phyloP scores from a whole-genome alignment of 1,140 invertebrate genomes.

The Ostrea denselamellosa region DNA sequence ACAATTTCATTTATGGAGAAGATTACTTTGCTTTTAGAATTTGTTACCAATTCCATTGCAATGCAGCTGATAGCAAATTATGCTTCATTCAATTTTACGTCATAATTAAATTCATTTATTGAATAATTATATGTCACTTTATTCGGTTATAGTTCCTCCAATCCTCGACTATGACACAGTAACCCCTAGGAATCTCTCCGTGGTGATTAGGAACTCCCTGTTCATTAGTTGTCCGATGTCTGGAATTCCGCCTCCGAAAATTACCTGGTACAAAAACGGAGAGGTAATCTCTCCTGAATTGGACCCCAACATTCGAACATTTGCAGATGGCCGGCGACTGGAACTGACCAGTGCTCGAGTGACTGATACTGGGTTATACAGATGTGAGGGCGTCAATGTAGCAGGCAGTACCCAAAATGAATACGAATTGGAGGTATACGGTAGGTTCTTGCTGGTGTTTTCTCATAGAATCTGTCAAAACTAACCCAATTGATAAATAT shows the following conservation, averaged over 20 bases:
- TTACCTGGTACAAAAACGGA: conserved; percentile 76
- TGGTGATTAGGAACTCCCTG: conserved; percentile 68
- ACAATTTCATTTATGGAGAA: neutral
- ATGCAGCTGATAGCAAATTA: neutral
- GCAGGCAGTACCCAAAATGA: conserved; percentile 69
- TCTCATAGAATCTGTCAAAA: too few relatives aligned
- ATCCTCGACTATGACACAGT: conserved; percentile 58
- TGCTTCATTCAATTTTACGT: too few relatives aligned
- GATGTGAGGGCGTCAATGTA: conserved; percentile 80
- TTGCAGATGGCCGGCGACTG: conserved; percentile 69
- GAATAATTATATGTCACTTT: too few relatives aligned
- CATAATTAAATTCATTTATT: too few relatives aligned
- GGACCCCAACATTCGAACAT: conserved; percentile 63
- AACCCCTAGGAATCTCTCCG: conserved; percentile 65
- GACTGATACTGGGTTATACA: conserved; percentile 78
- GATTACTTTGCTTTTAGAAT: neutral
- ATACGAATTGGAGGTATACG: conserved; percentile 73
- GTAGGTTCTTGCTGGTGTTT: conserved; percentile 61
- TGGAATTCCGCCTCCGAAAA: conserved; percentile 77
- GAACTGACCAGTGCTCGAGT: conserved; percentile 68
- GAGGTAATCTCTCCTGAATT: conserved; percentile 61
- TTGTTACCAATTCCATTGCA: neutral
- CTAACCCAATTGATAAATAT: too few relatives aligned
- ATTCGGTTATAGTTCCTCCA: conserved; percentile 68
- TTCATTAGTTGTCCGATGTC: conserved; percentile 78